Conservation (phyloP, 2,113 vertebrate species). For the Aegithalos caudatus region DNA sequence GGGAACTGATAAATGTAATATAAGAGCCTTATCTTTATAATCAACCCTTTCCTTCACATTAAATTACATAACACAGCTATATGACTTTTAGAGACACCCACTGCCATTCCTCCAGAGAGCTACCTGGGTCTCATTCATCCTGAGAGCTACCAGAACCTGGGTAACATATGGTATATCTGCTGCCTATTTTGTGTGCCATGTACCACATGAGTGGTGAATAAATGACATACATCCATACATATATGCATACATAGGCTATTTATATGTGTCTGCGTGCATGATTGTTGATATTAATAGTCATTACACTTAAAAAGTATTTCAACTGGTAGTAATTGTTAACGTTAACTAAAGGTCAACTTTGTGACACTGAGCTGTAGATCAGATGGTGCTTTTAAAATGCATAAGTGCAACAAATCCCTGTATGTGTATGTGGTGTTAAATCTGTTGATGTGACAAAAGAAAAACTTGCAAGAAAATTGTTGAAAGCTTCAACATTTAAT, state of each 20-base stretch:
- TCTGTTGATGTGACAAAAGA: neutral
- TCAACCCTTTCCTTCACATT: neutral
- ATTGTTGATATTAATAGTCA: neutral
- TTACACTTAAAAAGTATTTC: neutral
- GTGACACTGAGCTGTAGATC: neutral
- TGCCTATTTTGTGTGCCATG: neutral
- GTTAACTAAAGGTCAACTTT: neutral
- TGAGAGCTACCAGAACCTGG: neutral
- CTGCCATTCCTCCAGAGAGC: neutral
- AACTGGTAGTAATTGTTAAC: neutral
- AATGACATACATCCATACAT: neutral
- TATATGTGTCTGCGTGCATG: neutral
- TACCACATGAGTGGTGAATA: neutral
- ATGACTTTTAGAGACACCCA: neutral
- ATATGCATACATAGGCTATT: neutral
- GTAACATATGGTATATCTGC: neutral
- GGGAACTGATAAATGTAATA: neutral
- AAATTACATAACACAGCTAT: neutral
- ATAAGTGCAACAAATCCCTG: neutral
- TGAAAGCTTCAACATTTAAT: neutral
- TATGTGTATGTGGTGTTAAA: neutral
- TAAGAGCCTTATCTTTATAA: neutral
- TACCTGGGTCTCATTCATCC: neutral
- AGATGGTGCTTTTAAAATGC: neutral
- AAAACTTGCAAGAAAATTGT: neutral